Percentiles rank a stretch among this genome's conserved stretches.
These are phyloP conservation scores for Myotis lucifugus DNA, from an alignment of 2,113 vertebrate genomes.

Conservation along the genomic window DNA sequence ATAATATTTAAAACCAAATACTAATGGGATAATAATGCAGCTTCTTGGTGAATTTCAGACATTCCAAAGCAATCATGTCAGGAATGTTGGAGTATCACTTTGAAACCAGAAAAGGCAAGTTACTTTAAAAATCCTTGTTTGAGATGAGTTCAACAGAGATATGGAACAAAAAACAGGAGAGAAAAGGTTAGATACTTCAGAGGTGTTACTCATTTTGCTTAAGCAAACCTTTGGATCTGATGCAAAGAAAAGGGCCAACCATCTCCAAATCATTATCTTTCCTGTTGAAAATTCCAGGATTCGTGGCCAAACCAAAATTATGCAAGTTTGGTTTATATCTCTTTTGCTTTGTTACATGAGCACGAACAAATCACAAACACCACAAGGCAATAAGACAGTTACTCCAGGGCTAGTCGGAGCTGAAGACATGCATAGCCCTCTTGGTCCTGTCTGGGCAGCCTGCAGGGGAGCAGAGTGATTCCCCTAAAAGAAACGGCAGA, in stretches of 20 bases:
- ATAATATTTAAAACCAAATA: not conserved
- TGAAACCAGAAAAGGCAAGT: not conserved
- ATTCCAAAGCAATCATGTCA: not conserved
- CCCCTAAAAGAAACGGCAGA: not conserved
- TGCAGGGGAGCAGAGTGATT: not conserved
- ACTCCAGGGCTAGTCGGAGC: not conserved
- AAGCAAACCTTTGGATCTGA: not conserved
- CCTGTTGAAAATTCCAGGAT: not conserved
- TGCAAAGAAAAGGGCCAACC: not conserved
- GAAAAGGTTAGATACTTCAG: not conserved
- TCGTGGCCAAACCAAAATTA: not conserved
- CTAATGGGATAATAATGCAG: not conserved
- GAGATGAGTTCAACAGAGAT: not conserved
- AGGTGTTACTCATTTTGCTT: not conserved
- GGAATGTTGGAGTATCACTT: not conserved
- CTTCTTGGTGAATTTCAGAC: not conserved
- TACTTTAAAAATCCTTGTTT: constrained; percentile 8
- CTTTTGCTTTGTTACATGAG: not conserved
- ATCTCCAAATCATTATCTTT: not conserved
- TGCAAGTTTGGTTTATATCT: not conserved
- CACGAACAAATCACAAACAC: not conserved
- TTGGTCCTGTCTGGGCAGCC: not conserved
- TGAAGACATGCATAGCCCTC: not conserved
- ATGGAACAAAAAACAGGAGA: not conserved
- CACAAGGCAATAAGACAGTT: not conserved